These are phyloP conservation scores for Homarus americanus DNA, from an alignment of 1,140 invertebrate genomes.

Conservation along the genomic window DNA sequence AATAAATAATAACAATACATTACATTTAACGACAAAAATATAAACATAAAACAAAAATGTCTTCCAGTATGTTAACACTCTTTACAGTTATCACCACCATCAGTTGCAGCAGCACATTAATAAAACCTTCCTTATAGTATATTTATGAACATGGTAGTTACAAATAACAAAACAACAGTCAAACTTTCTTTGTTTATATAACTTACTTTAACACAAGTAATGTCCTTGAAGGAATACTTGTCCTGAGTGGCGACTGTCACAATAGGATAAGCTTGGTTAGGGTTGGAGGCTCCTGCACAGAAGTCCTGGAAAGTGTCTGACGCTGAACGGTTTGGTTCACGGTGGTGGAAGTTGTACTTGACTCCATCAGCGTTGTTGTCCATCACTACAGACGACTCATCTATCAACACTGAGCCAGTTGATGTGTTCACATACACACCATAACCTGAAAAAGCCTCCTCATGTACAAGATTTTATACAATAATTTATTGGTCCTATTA, in stretches of 20 bases:
- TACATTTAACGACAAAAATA: no score
- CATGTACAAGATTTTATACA: no score
- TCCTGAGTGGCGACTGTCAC: slow-evolving; percentile 75
- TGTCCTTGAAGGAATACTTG: slow-evolving; percentile 79
- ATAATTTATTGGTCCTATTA: no score
- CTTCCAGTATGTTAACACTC: no score
- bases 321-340: slow-evolving; percentile 75
- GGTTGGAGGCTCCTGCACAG: slow-evolving; percentile 88
- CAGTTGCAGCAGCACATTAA: neutral
- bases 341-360: slow-evolving; percentile 80
- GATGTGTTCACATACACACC: slow-evolving; percentile 94
- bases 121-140: no score
- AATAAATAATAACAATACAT: no score
- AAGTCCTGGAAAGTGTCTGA: slow-evolving; percentile 86
- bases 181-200: no score
- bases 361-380: slow-evolving; percentile 93
- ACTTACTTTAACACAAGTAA: slow-evolving; percentile 87
- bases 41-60: no score
- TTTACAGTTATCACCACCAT: neutral
- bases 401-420: slow-evolving; percentile 85
- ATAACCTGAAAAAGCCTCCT: slow-evolving; percentile 83
- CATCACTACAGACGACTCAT: slow-evolving; percentile 84
- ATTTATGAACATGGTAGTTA: no score
- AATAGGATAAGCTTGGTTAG: slow-evolving; percentile 88
- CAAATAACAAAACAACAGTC: no score